Evolutionary conservation across 2,113 vertebrate species (phyloP).

Genomic region (Pachycephala philippinensis): DNA sequence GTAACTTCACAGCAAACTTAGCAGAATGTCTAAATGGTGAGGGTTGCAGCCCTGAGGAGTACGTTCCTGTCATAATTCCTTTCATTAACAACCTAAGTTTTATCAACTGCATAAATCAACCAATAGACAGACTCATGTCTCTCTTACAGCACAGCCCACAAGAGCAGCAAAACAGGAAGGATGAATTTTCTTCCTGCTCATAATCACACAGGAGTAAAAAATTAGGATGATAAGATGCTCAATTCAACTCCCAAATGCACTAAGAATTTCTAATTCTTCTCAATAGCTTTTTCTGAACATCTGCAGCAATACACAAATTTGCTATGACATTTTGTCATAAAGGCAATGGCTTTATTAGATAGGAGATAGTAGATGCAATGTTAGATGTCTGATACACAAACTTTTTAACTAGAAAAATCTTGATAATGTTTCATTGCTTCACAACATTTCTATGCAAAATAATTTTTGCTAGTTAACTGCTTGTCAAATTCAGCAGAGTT

Average conservation of each 20-base stretch:
- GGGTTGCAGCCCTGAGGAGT: neutral
- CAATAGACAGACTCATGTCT: neutral
- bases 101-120: neutral
- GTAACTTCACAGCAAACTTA: neutral
- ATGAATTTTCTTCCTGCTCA: neutral
- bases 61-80: neutral
- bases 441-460: neutral
- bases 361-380: neutral
- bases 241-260: neutral
- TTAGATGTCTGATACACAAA: neutral
- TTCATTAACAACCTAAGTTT: neutral
- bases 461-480: neutral
- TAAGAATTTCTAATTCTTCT: neutral
- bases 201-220: neutral
- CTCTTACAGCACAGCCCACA: neutral
- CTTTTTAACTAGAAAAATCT: neutral
- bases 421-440: neutral
- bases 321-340: neutral
- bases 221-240: neutral
- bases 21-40: neutral
- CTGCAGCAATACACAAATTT: neutral
- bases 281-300: neutral
- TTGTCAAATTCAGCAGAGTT: neutral
- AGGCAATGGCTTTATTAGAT: neutral
- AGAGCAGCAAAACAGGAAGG: neutral